phyloP scores from a whole-genome alignment of 2,888 invertebrate genomes.

The Microplitis deprimator region DNA sequence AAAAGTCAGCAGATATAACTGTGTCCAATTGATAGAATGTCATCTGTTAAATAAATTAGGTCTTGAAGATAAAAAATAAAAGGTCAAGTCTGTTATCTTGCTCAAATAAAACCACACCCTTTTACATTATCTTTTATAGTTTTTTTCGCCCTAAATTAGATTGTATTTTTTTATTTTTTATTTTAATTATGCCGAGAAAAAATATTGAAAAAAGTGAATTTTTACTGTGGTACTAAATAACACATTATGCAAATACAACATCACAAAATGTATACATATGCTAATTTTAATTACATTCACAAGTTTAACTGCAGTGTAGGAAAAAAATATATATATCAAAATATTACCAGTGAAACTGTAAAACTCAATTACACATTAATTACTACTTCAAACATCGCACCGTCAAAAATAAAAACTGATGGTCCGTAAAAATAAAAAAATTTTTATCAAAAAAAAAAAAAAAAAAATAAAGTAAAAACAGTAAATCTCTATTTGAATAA shows the following conservation, averaged over 20 bases:
- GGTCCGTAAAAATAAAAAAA: not conserved
- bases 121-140: not conserved
- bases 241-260: not conserved
- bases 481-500: too few species aligned
- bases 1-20: not conserved
- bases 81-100: not conserved
- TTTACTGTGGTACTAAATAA: not conserved
- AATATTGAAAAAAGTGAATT: not conserved
- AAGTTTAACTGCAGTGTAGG: not conserved
- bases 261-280: not conserved
- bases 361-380: not conserved
- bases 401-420: not conserved
- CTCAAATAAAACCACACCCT: not conserved
- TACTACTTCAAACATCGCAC: not conserved
- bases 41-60: not conserved
- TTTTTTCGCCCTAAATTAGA: not conserved
- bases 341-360: not conserved
- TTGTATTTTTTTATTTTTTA: not conserved
- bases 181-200: not conserved
- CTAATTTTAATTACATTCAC: not conserved
- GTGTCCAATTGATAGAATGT: not conserved
- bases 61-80: not conserved
- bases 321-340: not conserved
- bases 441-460: not conserved
- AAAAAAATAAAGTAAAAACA: not conserved